Conservation (phyloP, 2,797 vertebrate species). For the Sebastolobus alascanus region DNA sequence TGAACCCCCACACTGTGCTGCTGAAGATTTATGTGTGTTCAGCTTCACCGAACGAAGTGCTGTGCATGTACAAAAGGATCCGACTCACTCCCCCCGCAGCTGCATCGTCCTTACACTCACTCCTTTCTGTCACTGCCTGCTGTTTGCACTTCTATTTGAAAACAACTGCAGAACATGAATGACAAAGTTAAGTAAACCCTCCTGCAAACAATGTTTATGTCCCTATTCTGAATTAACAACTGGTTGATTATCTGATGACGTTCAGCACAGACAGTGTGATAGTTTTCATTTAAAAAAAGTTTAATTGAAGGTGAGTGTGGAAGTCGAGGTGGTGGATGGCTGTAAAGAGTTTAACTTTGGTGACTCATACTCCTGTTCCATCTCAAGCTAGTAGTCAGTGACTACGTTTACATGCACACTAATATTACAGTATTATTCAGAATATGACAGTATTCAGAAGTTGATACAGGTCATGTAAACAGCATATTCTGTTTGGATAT, state of each 20-base stretch:
- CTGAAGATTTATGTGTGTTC: conserved; percentile 28
- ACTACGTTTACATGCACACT: too few relatives aligned
- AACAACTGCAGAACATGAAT: background rate
- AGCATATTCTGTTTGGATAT: background rate
- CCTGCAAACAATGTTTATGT: background rate
- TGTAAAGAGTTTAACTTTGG: background rate
- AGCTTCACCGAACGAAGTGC: background rate
- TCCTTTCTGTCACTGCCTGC: background rate
- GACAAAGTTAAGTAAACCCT: background rate
- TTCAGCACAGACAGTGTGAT: background rate
- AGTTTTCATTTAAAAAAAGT: background rate
- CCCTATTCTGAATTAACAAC: background rate
- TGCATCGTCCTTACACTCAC: background rate
- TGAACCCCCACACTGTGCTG: conserved; percentile 1
- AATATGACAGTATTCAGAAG: background rate
- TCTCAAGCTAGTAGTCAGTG: too few relatives aligned
- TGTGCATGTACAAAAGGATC: conserved; percentile 2
- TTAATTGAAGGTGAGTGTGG: background rate
- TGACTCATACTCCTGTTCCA: too few relatives aligned
- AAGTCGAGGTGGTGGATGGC: background rate
- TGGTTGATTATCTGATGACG: background rate
- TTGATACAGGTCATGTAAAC: background rate
- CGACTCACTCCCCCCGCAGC: conserved; percentile 13
- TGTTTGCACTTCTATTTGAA: conserved; percentile 23
- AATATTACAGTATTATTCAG: too few relatives aligned